Evolutionary conservation across 1,140 invertebrate species (phyloP).

Genomic region (Zaprionus taronus): DNA sequence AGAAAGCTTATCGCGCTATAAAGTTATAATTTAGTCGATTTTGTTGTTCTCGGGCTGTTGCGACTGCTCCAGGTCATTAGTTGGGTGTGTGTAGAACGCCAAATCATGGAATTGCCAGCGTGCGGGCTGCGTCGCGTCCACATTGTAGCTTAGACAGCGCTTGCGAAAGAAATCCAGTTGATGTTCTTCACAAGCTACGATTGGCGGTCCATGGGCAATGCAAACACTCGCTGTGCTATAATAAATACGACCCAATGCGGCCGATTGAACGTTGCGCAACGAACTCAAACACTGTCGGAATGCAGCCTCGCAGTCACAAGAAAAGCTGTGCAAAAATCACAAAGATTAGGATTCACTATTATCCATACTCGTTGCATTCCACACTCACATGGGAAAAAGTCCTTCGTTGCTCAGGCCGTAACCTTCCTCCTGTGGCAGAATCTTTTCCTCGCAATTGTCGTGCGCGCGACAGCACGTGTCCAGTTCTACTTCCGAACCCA

Average conservation of each 20-base stretch:
- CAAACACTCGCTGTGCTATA: constrained; percentile 89
- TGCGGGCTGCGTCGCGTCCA: constrained; percentile 84
- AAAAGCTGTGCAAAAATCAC: constrained; percentile 50
- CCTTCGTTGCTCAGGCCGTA: constrained; percentile 87
- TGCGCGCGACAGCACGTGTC: constrained; percentile 92
- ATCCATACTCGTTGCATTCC: background rate
- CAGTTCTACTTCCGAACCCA: constrained; percentile 88
- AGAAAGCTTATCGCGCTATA: constrained; percentile 39
- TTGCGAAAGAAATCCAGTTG: constrained; percentile 64
- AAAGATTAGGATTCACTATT: background rate
- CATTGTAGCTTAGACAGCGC: constrained; percentile 86
- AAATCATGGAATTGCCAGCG: constrained; percentile 87
- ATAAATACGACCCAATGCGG: constrained; percentile 88
- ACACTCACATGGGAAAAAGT: constrained; percentile 85
- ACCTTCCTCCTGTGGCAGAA: constrained; percentile 85
- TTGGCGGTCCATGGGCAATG: constrained; percentile 88
- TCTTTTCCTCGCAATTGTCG: constrained; percentile 89
- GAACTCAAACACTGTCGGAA: constrained; percentile 88
- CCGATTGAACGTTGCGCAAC: constrained; percentile 85
- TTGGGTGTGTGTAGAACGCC: constrained; percentile 82
- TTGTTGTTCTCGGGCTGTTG: background rate
- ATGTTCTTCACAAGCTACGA: constrained; percentile 85
- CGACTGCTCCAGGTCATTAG: constrained; percentile 14
- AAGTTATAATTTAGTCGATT: constrained; percentile 24
- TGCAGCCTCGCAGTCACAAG: constrained; percentile 88